phyloP scores from a whole-genome alignment of 53 echinoderm and acorn worm species.

The Luidia sarsii region DNA sequence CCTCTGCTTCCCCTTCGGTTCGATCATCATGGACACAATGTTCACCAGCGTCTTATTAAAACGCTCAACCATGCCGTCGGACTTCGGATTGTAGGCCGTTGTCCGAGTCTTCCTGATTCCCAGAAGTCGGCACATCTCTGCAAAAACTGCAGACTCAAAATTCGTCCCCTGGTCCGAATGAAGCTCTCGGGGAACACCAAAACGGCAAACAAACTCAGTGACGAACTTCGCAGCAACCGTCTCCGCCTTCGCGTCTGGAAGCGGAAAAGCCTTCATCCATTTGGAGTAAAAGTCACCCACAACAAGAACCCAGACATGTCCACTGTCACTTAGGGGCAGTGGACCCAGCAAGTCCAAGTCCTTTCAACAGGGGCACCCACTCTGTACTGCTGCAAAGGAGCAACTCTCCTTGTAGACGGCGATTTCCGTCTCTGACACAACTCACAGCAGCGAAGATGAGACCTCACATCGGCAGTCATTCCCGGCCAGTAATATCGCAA shows the following conservation, averaged over 20 bases:
- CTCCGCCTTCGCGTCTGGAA: constrained; percentile 39
- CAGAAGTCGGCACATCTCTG: constrained; percentile 37
- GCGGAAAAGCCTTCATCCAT: constrained; percentile 51
- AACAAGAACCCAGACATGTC: constrained; percentile 47
- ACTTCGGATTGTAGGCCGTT: constrained; percentile 56
- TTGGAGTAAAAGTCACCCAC: constrained; percentile 53
- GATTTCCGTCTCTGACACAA: constrained; percentile 24
- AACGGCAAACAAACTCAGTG: constrained; percentile 29
- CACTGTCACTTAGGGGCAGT: constrained; percentile 7
- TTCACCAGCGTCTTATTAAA: constrained; percentile 33
- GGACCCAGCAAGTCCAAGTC: constrained; percentile 55
- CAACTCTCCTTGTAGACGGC: constrained; percentile 11
- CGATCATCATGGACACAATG: not conserved
- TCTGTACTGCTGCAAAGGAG: constrained; percentile 12
- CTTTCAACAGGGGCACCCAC: constrained; percentile 43
- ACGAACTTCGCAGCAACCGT: constrained; percentile 36
- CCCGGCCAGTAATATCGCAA: constrained; percentile 49
- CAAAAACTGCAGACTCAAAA: constrained; percentile 31
- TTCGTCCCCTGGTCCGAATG: constrained; percentile 59
- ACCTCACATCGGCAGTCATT: constrained; percentile 13
- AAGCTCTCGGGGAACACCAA: constrained; percentile 27
- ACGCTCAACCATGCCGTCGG: constrained; percentile 47
- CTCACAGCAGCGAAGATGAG: constrained; percentile 22
- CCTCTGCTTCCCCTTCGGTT: not conserved
- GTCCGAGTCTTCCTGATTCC: constrained; percentile 57